Conservation (phyloP, 2,113 vertebrate species). For the Odocoileus virginianus region DNA sequence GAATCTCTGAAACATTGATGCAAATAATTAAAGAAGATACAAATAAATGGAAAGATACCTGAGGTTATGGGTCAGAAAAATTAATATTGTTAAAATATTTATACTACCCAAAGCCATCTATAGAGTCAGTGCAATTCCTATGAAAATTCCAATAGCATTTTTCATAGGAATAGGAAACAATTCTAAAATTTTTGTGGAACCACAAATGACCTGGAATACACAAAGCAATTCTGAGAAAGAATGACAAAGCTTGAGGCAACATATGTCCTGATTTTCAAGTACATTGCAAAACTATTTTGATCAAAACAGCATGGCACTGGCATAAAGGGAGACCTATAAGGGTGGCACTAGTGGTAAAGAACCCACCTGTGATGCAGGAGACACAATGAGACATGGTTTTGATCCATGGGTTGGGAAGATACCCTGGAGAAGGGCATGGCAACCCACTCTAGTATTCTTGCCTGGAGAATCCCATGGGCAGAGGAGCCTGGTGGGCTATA, state of each 20-base stretch:
- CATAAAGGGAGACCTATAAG: neutral
- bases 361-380: neutral
- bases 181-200: neutral
- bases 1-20: neutral
- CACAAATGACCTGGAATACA: neutral
- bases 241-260: neutral
- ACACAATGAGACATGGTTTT: neutral
- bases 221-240: neutral
- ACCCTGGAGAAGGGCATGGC: neutral
- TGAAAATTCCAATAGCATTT: neutral
- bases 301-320: neutral
- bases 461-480: neutral
- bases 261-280: neutral
- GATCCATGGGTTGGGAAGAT: neutral
- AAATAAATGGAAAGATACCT: neutral
- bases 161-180: neutral
- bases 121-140: neutral
- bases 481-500: neutral
- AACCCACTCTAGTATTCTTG: neutral
- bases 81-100: neutral
- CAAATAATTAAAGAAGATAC: neutral
- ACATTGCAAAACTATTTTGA: neutral
- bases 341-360: neutral
- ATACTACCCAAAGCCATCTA: neutral
- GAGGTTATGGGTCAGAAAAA: neutral